Conservation (phyloP, 2,113 vertebrate genomes). For the Circaetus cinerascens region DNA sequence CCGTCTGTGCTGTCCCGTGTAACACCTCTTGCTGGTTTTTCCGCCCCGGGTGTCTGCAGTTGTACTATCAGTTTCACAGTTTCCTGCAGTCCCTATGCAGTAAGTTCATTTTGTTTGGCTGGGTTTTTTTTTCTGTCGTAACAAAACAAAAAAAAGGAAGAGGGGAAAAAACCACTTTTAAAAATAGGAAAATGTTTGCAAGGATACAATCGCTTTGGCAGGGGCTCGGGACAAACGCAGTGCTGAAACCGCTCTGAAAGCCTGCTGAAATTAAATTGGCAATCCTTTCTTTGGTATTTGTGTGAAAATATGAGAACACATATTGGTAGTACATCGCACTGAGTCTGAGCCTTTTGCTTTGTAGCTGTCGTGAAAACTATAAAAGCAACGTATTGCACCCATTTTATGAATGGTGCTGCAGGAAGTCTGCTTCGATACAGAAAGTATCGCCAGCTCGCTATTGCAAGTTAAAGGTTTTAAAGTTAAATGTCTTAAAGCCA, state of each 20-base stretch:
- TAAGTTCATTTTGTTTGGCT: not conserved
- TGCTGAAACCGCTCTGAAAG: not conserved
- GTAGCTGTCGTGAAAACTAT: not conserved
- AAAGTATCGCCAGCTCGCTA: not conserved
- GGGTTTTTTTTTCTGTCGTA: no score
- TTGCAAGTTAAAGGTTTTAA: not conserved
- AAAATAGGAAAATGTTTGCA: not conserved
- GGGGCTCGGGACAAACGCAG: accelerated
- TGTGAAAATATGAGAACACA: accelerated
- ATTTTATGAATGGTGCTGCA: not conserved
- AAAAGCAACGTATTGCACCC: accelerated
- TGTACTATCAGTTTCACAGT: not conserved
- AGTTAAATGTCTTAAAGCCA: not conserved
- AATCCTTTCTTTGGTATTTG: not conserved
- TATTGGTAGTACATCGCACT: accelerated
- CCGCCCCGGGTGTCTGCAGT: not conserved
- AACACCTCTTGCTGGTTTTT: not conserved
- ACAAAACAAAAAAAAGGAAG: not conserved
- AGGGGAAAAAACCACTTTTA: not conserved
- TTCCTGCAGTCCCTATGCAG: not conserved
- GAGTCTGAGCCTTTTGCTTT: not conserved
- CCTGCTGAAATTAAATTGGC: not conserved
- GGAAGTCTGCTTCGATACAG: not conserved
- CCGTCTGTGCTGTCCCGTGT: not conserved
- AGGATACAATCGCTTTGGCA: not conserved